phyloP scores from a whole-genome alignment of 2,797 vertebrate genomes.

The Echiichthys vipera region DNA sequence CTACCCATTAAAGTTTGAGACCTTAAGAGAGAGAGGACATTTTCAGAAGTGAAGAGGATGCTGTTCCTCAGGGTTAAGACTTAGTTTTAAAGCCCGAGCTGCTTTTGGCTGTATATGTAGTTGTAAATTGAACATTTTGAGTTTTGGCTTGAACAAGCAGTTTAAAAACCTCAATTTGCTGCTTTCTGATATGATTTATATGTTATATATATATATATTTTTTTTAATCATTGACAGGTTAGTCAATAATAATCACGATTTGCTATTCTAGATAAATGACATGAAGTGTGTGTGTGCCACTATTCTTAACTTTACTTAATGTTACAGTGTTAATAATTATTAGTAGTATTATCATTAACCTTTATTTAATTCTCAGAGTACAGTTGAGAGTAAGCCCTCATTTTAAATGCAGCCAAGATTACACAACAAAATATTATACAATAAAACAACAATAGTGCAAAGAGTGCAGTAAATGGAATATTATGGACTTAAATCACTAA shows the following conservation, averaged over 20 bases:
- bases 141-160: not conserved
- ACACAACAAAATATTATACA: not conserved
- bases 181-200: not conserved
- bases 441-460: too few relatives aligned
- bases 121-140: too few relatives aligned
- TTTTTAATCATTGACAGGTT: not conserved
- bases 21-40: not conserved
- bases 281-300: not conserved
- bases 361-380: too few relatives aligned
- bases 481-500: too few relatives aligned
- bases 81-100: not conserved
- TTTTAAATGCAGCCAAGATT: too few relatives aligned
- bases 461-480: too few relatives aligned
- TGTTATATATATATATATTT: too few relatives aligned
- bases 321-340: too few relatives aligned
- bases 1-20: not conserved
- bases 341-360: too few relatives aligned
- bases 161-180: not conserved
- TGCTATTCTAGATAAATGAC: not conserved
- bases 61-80: not conserved
- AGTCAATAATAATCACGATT: not conserved
- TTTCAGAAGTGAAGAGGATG: not conserved
- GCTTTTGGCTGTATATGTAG: not conserved
- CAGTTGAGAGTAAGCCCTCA: too few relatives aligned
- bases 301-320: too few relatives aligned